Conservation (phyloP, 2,797 vertebrate genomes). For the Hypotaenidia philippensis region DNA sequence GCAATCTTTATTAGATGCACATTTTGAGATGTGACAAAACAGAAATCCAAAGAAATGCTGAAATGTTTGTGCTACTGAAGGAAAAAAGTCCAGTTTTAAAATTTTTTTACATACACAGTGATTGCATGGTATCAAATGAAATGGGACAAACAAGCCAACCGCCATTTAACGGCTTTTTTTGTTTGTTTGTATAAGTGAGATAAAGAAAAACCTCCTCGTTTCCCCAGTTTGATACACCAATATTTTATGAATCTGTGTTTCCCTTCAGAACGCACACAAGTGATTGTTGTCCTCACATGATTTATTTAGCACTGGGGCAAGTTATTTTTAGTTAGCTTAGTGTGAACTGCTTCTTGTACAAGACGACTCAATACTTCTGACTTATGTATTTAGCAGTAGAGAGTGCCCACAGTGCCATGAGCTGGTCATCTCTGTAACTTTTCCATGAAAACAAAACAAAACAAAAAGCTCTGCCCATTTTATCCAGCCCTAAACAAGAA, state of each 20-base stretch:
- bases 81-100: neutral
- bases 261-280: neutral
- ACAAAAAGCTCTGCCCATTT: neutral
- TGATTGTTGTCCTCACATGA: neutral
- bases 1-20: accelerated
- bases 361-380: neutral
- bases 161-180: neutral
- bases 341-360: neutral
- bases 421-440: neutral
- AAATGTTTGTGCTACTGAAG: neutral
- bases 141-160: too few relatives aligned
- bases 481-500: neutral
- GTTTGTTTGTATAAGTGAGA: neutral
- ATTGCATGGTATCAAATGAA: too few relatives aligned
- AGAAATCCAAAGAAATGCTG: neutral
- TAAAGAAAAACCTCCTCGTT: neutral
- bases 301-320: neutral
- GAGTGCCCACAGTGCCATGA: neutral
- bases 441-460: neutral
- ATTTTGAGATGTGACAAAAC: neutral
- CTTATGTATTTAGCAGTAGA: neutral
- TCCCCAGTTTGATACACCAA: neutral
- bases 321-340: neutral
- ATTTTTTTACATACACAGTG: too few relatives aligned
- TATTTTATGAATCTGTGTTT: neutral